Base-by-base conservation (phyloP, 2,113 vertebrate genomes). In the Ictidomys tridecemlineatus region DNA sequence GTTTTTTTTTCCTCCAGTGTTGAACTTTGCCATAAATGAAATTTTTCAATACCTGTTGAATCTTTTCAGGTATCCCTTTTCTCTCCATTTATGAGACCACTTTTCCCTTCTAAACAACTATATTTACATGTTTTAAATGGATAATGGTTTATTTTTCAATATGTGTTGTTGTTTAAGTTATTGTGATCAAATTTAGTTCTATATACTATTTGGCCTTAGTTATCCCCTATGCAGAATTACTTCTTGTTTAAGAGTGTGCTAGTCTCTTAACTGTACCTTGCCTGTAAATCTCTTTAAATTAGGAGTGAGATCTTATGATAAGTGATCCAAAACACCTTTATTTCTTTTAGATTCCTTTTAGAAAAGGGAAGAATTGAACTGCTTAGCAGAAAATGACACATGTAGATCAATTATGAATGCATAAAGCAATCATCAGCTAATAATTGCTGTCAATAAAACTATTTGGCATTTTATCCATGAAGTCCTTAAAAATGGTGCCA, bases 301-400 rank as follows among this genome's bases (percentile, higher is more conserved):
- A 83, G 22, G 42, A 89, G 18, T 96, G 51, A 90, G 13, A 93
- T 96, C 32, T 85, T 90, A 67, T 85, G 11, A 28, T 51, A 67
- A 61, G 18, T 90, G 69, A 67, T 58, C n/a, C 22, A 18, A 93
- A 89, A 65, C 74, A 79, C 30, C 3, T 53, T 89, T 45, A 86
- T 89, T 83, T n/a, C 4, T 84, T 94, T 96, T 77, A 87, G 69
- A 74, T 80, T 85, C 26, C 92, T 95, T 95, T 94, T 63, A 70
- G 69, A 85, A 86, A 96, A 74, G 12, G 69, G 42, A 92, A 11
- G n/a, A 94, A 48, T 79, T 32, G 8, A 9, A 39, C 30, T 93
- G n/a, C 42, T 76, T 90, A 93, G 74, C 79, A 63, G 90, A 97
- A 96, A 88, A 86, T 79, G 70, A 91, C 67, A 91, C 85, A 85